Conservation (phyloP, 30 jellyfish, hydroid and myxozoan species). For the Turritopsis dohrnii region DNA sequence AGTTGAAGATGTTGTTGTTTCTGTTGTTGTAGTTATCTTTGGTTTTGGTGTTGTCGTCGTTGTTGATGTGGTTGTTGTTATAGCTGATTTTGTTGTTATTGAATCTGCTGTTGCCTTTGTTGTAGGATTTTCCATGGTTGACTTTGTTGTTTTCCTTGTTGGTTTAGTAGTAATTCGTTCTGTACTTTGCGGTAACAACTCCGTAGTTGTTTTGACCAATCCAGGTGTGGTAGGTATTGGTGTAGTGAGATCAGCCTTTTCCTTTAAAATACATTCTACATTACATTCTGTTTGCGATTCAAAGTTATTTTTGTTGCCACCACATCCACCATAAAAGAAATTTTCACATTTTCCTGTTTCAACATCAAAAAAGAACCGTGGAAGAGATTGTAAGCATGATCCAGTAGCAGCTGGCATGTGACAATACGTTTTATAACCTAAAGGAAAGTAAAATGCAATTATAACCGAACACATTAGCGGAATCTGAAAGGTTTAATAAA, state of each 20-base stretch:
- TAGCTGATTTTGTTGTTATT: not conserved
- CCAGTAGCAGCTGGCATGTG: slow-evolving; percentile 87
- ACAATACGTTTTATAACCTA: slow-evolving; percentile 54
- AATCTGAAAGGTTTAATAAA: not conserved
- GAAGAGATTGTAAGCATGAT: slow-evolving; percentile 33
- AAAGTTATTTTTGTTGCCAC: slow-evolving; percentile 68
- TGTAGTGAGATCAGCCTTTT: slow-evolving; percentile 4
- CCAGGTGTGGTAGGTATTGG: slow-evolving; percentile 8
- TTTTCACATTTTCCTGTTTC: slow-evolving; percentile 56
- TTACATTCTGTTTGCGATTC: slow-evolving; percentile 37
- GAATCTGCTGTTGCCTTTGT: slow-evolving; percentile 25
- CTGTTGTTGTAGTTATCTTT: slow-evolving; percentile 19
- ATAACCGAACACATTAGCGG: not conserved
- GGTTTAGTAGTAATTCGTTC: not conserved
- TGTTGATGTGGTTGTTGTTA: slow-evolving; percentile 10
- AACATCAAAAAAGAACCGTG: slow-evolving; percentile 55
- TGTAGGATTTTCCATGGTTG: too few species aligned
- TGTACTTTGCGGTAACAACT: not conserved
- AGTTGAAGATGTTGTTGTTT: slow-evolving; percentile 13
- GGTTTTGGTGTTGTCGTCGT: slow-evolving; percentile 29
- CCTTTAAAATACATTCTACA: slow-evolving; percentile 4
- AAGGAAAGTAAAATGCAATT: not conserved
- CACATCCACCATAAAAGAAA: slow-evolving; percentile 69
- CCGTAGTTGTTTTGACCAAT: not conserved
- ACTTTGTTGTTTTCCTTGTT: slow-evolving; percentile 20